Evolutionary conservation across 2,113 vertebrate genomes (phyloP).

Genomic region (Centropus unirufus): DNA sequence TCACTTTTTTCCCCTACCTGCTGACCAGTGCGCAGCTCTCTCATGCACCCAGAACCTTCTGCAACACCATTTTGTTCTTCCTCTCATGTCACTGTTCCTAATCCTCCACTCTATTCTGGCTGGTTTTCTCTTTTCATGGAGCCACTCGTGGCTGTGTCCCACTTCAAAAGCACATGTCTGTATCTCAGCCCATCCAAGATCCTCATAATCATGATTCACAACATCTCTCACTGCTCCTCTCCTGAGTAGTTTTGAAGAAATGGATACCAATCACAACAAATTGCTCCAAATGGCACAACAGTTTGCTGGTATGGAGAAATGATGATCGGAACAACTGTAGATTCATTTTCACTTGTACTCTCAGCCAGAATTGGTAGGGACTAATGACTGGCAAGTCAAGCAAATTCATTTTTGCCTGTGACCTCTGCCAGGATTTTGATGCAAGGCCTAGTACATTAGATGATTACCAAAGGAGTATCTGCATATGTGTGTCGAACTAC

Average conservation of each 20-base stretch:
- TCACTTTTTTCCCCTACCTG: not conserved
- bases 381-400: constrained; percentile 10
- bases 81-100: not conserved
- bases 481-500: fast-evolving
- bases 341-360: constrained; percentile 33
- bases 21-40: not conserved
- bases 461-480: not conserved
- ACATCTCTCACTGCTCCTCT: not conserved
- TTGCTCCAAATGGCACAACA: not conserved
- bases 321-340: constrained; percentile 12
- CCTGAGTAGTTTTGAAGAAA: not conserved
- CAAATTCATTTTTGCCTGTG: constrained; percentile 34
- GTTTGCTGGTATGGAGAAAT: constrained; percentile 41
- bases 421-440: constrained; percentile 50
- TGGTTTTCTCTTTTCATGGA: not conserved
- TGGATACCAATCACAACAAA: constrained; percentile 10
- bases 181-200: not conserved
- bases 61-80: not conserved
- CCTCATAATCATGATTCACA: not conserved
- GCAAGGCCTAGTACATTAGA: constrained; percentile 4
- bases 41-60: not conserved
- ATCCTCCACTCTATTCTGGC: not conserved
- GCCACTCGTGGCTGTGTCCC: not conserved
- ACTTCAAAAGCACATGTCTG: not conserved
- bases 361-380: constrained; percentile 17